Evolutionary conservation across 2,797 vertebrate species (phyloP).

Genomic region (Tenualosa thibaudeaui): DNA sequence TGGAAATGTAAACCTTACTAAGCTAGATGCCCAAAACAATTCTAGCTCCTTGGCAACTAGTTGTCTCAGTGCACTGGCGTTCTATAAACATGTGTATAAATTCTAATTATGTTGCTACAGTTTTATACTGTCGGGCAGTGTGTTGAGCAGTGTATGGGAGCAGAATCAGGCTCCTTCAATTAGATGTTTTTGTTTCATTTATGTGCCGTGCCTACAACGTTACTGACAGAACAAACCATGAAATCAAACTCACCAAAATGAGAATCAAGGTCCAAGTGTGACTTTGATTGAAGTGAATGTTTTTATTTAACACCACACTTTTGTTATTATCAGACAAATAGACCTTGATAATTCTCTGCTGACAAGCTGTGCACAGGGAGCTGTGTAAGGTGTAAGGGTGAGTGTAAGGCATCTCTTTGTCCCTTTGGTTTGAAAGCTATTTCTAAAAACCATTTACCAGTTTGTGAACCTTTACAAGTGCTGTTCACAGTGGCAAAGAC

Average conservation of each 20-base stretch:
- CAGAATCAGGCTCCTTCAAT: background rate
- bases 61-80: background rate
- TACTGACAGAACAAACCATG: background rate
- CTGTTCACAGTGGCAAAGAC: background rate
- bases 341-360: too few species aligned
- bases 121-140: background rate
- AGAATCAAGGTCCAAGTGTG: too few species aligned
- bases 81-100: background rate
- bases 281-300: too few species aligned
- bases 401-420: background rate
- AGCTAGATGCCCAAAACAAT: background rate
- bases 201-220: background rate
- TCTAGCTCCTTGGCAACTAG: background rate
- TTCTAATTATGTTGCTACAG: background rate
- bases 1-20: background rate
- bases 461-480: background rate
- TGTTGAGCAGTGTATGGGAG: background rate
- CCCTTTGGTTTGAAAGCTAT: background rate
- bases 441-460: background rate
- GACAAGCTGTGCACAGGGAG: background rate
- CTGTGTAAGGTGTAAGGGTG: too few species aligned
- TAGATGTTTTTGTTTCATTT: too few species aligned
- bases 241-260: too few species aligned
- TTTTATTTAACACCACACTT: too few species aligned
- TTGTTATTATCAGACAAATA: too few species aligned